Base-by-base conservation (phyloP, 2,797 vertebrate species). In the Pampus argenteus region DNA sequence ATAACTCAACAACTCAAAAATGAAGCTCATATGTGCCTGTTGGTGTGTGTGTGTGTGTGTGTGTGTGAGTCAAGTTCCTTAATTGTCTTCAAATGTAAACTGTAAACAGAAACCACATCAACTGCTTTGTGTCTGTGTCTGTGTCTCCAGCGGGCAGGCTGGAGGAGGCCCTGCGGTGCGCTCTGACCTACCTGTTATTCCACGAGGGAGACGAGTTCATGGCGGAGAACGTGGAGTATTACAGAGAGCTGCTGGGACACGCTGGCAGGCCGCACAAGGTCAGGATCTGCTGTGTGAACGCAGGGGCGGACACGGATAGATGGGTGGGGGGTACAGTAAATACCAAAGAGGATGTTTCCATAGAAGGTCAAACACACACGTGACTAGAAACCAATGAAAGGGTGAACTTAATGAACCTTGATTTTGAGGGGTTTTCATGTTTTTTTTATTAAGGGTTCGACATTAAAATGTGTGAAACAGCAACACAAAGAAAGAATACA, bases 171-270 rank as follows among this genome's bases (percentile, higher is more conserved):
- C 77, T 99, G 77, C 92, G 94, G 81, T 97, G 96, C 34, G 94
- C 96, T 52, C 93, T 93, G 79, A 93, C 97, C 54, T 99, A 98
- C 86, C 94, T 99, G 57, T 91, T 99, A 1, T 96, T 98, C 88
- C 96, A 98, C 25, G 91, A 97, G 0, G 94, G 92, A 0, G 96
- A 98, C 0, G 94, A 96, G 79, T 97, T 96, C 63, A 95, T 99
- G 87, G 90, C 91, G 2, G 96, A 98, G 44, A 99, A 99, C 0
- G 93, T 94, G 52, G 91, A 93, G 14, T 97, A 95, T 81, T 99
- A 98, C 1, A 86, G 93, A 64, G 94, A 95, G 61, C 78, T 94
- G 55, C 70, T 98, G 84, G 95, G 94, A 71, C 85, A 79, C 2
- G 86, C 85, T 2, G 55, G 95, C 54, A 81, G 87, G 64, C 95